phyloP scores from a whole-genome alignment of 2,797 vertebrate species.

The Alosa sapidissima region DNA sequence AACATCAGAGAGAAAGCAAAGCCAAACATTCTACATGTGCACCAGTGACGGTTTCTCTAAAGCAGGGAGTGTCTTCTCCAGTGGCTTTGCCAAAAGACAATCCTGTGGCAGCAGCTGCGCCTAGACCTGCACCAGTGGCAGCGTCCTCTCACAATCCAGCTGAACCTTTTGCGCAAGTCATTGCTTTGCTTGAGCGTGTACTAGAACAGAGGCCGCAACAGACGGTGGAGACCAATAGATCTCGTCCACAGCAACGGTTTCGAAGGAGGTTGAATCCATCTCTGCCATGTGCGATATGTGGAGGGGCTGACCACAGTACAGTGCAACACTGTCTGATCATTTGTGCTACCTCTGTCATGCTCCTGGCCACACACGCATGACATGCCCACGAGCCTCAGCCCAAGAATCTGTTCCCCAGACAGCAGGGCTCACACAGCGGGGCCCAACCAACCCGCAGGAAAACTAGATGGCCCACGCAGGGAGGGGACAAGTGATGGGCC shows the following conservation, averaged over 20 bases:
- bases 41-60: neutral
- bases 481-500: slow-evolving; percentile 39
- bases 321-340: neutral
- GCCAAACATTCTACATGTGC: neutral
- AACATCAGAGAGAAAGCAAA: slow-evolving; percentile 10
- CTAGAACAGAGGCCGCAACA: slow-evolving; percentile 9
- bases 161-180: neutral
- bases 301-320: neutral
- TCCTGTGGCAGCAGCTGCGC: neutral
- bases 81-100: neutral
- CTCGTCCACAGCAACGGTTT: neutral
- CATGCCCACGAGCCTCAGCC: neutral
- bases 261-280: neutral
- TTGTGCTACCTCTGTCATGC: neutral
- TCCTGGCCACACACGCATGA: neutral
- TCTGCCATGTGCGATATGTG: neutral
- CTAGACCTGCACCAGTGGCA: neutral
- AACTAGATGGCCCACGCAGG: slow-evolving; percentile 37
- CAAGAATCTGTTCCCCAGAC: neutral
- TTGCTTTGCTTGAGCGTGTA: neutral
- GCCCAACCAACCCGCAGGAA: neutral
- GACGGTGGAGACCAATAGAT: neutral
- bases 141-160: neutral
- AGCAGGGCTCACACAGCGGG: neutral
- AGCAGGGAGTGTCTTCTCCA: neutral